Base-by-base conservation (phyloP, 2,113 vertebrate species). In the Cercopithecus mona region DNA sequence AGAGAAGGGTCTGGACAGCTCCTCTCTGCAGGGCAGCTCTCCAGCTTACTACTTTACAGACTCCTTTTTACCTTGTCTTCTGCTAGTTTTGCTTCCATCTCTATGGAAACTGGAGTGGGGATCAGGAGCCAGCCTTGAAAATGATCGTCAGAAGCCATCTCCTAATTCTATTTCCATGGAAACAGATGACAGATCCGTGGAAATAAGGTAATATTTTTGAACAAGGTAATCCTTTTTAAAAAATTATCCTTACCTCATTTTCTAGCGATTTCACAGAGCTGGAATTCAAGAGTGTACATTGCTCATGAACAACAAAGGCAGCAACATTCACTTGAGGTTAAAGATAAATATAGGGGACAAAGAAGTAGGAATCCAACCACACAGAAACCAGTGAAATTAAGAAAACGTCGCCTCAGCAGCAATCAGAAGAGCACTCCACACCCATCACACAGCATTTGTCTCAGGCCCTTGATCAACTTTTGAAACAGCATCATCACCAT, bases 81-180 rank as follows among this genome's bases (percentile, higher is more conserved):
- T 66, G 55, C 94, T 84, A 9, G 13, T n/a, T 80, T 66, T 88
- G 76, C 90, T 95, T 76, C 90, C 35, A 98, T 98, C 97, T 97
- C 98, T 98, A 98, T 97, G 97, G 97, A 97, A 98, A 98, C 98
- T 88, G 55, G 81, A 97, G 97, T 87, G 86, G 89, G 96, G 98
- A 97, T 96, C 87, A 94, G 87, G 88, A 94, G 68, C 68, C 87
- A 91, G 96, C 95, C 88, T 78, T 87, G 95, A 92, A 98, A 96
- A 97, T 30, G 93, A 97, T 96, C 79, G 18, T 93, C 86, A 97
- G 91, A 85, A 96, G 88, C 88, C 81, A 96, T 93, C 93, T 95
- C 93, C 97, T 98, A 98, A 97, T 98, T 98, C 98, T 98, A 98
- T 98, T 98, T 98, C 98, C 98, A 98, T 97, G 96, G 97, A 98